Evolutionary conservation across 2,888 invertebrate genomes (phyloP), one percentile per base, ranked within the genome.

Genomic region (Sicus ferrugineus): DNA sequence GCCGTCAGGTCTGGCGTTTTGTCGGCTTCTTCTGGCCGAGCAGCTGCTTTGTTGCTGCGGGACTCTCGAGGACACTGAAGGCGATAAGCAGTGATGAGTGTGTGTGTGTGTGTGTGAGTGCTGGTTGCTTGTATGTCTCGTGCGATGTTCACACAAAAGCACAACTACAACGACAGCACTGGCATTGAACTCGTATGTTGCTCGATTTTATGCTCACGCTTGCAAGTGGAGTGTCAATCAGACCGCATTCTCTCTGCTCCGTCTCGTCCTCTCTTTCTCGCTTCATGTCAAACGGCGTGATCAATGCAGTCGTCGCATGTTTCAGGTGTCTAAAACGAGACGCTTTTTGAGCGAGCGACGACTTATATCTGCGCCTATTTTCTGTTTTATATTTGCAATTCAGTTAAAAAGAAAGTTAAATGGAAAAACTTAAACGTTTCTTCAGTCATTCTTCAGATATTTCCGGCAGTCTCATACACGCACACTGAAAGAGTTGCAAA

Each of bases 171-270:
- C 21, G 63, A 28, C 48, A 67, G 70, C 78, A 76, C 76, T 78
- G 78, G 75, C 78, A 77, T 77, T 78, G 78, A 78, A 77, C 77
- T 78, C 77, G 73, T 74, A 70, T 76, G 74, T 72, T 75, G 73
- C 76, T 77, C 31, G 26, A 48, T 26, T 54, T 23, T n/a, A 50
- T 50, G 50, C 50, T n/a, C n/a, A n/a, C n/a, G n/a, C n/a, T n/a
- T n/a, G n/a, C n/a, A n/a, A n/a, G n/a, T 42, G 50, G 26, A n/a
- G 23, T 23, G 34, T 14, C 14, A 19, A 2, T 46, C 46, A 14
- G 16, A 7, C 26, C 23, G 50, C 26, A 26, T 26, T 2, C 26
- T 26, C n/a, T 66, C 9, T 26, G 26, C 16, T 67, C 16, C 16
- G 38, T 16, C 34, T 16, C 26, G 30, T 50, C 19, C 19, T 64